phyloP scores from a whole-genome alignment of 2,888 invertebrate species.

The Drosophila picticornis region DNA sequence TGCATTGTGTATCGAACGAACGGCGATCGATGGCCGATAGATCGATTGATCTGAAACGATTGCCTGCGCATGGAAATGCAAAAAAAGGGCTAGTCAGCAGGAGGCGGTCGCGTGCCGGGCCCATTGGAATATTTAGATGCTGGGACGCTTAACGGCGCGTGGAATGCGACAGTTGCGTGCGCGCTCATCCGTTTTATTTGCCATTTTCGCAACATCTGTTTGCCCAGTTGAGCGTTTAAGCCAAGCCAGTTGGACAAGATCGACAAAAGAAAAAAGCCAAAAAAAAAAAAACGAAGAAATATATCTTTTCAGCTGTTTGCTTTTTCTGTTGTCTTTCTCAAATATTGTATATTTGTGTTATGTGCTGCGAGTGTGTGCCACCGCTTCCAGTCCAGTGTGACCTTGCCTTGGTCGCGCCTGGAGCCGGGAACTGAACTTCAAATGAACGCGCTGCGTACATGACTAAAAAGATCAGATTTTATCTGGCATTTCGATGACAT shows the following conservation, averaged over 20 bases:
- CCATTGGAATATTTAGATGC: constrained; percentile 27
- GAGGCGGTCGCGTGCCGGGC: constrained; percentile 32
- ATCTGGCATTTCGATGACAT: constrained; percentile 13
- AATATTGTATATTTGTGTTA: not conserved
- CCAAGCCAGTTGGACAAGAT: not conserved
- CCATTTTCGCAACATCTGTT: constrained; percentile 73
- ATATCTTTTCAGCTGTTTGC: constrained; percentile 19
- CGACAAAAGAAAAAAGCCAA: not conserved
- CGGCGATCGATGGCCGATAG: constrained; percentile 51
- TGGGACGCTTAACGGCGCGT: constrained; percentile 43
- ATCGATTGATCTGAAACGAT: constrained; percentile 36
- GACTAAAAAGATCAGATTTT: not conserved
- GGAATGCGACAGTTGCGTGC: constrained; percentile 45
- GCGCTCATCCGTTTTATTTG: constrained; percentile 59
- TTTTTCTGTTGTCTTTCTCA: constrained; percentile 1
- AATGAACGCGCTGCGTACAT: constrained; percentile 6
- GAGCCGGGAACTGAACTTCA: constrained; percentile 19
- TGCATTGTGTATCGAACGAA: constrained; percentile 45
- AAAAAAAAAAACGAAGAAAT: not conserved
- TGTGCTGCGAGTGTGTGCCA: not conserved
- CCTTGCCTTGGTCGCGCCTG: constrained; percentile 20
- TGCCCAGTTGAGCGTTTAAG: constrained; percentile 31
- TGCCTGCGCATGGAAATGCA: constrained; percentile 3
- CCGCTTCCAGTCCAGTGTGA: constrained; percentile 15
- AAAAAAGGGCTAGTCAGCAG: constrained; percentile 22